phyloP scores from a whole-genome alignment of 2,888 invertebrate species.

The Conus canariensis region DNA sequence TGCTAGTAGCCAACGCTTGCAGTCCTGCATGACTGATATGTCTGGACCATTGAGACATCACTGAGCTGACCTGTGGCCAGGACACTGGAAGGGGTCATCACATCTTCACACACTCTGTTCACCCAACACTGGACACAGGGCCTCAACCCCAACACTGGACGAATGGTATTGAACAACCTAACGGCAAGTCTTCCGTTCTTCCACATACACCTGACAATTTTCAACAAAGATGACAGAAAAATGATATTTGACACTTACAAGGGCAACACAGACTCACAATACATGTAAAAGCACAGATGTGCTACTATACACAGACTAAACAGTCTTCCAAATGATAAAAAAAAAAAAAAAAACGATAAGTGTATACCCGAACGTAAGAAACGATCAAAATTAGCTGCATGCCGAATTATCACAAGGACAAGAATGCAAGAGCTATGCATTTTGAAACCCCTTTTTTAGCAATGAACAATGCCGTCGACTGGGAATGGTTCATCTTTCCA shows the following conservation, averaged over 20 bases:
- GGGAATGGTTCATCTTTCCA: conserved; percentile 5
- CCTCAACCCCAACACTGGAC: not conserved
- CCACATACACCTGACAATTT: not conserved
- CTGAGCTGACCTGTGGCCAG: not conserved
- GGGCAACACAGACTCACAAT: not conserved
- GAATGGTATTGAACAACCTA: not conserved
- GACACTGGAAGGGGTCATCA: not conserved
- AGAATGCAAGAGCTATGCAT: conserved; percentile 21
- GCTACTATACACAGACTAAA: not conserved
- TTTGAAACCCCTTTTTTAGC: conserved; percentile 10
- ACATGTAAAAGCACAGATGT: not conserved
- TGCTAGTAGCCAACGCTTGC: not conserved
- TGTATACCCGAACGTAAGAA: not conserved
- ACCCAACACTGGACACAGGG: too few relatives aligned
- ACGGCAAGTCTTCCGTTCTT: not conserved
- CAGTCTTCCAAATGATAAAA: not conserved
- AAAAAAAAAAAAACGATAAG: not conserved
- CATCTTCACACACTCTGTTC: not conserved
- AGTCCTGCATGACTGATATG: not conserved
- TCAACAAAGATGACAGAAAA: not conserved
- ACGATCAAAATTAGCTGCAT: conserved; percentile 24
- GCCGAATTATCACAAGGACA: conserved; percentile 32
- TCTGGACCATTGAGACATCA: not conserved
- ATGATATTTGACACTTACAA: not conserved
- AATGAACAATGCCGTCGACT: not conserved